phyloP scores from a whole-genome alignment of 92 coral and sea anemone species.

The Meandrina meandrites region DNA sequence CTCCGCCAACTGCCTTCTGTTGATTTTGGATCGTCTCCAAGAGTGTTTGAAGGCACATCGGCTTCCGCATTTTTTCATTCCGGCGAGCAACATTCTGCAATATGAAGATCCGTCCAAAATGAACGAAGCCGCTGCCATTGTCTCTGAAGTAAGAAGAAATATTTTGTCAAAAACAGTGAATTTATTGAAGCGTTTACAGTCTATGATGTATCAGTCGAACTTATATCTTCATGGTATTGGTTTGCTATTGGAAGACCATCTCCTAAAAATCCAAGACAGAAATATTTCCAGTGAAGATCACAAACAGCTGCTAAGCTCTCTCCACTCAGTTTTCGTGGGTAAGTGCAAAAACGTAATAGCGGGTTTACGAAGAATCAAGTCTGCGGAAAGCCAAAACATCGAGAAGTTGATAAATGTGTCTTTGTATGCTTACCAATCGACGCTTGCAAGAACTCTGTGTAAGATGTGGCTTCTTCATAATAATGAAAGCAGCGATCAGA shows the following conservation, averaged over 20 bases:
- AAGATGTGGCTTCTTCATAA: constrained; percentile 45
- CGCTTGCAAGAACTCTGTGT: constrained; percentile 67
- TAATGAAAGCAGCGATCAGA: not conserved
- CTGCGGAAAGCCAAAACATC: constrained; percentile 2
- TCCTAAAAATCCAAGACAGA: constrained; percentile 57
- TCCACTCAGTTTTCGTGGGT: constrained; percentile 43
- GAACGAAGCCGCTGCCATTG: constrained; percentile 59
- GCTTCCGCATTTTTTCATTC: constrained; percentile 77
- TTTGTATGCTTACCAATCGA: constrained; percentile 58
- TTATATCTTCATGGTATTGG: constrained; percentile 35
- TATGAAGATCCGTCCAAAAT: constrained; percentile 62
- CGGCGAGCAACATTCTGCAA: constrained; percentile 74
- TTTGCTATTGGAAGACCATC: constrained; percentile 24
- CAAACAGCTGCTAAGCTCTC: constrained; percentile 10
- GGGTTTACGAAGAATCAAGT: constrained; percentile 14
- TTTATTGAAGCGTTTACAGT: constrained; percentile 53
- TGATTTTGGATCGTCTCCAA: constrained; percentile 73
- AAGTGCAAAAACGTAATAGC: constrained; percentile 58
- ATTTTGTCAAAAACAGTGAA: constrained; percentile 49
- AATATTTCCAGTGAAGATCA: constrained; percentile 28
- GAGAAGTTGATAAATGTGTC: constrained; percentile 31
- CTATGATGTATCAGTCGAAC: constrained; percentile 44
- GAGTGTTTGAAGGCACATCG: constrained; percentile 57
- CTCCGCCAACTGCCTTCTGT: constrained; percentile 68
- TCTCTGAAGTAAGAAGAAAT: constrained; percentile 55